phyloP scores from a whole-genome alignment of 2,797 vertebrate genomes.

The Harpagifer antarcticus region DNA sequence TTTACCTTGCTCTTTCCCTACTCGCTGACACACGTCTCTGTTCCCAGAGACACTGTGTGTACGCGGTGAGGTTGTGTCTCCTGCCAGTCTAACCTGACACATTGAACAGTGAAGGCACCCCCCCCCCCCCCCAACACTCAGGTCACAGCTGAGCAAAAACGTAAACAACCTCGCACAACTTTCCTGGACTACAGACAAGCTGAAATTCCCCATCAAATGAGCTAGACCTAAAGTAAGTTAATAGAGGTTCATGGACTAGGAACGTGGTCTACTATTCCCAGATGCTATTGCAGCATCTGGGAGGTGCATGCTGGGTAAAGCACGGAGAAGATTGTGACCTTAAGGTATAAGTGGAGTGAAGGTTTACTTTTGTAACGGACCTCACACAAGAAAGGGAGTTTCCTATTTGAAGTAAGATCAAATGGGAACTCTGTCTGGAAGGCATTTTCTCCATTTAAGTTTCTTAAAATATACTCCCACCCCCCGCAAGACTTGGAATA shows the following conservation, averaged over 20 bases:
- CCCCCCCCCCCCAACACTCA: background rate
- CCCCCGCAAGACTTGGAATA: constrained; percentile 64
- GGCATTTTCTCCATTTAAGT: constrained; percentile 52
- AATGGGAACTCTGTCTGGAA: constrained; percentile 51
- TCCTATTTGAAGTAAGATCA: constrained; percentile 64
- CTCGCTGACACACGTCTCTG: constrained; percentile 36
- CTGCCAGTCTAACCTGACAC: constrained; percentile 35
- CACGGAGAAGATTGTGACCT: constrained; percentile 9
- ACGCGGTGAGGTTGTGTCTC: constrained; percentile 29
- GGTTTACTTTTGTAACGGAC: constrained; percentile 2
- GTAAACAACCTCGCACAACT: background rate
- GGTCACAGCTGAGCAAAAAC: constrained; percentile 7
- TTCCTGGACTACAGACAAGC: background rate
- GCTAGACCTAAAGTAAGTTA: background rate
- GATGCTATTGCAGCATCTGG: constrained; percentile 2
- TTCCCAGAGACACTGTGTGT: constrained; percentile 38
- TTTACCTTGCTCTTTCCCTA: constrained; percentile 30
- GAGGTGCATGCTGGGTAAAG: background rate
- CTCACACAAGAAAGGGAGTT: constrained; percentile 32
- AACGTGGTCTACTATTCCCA: background rate
- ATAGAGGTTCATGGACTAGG: background rate
- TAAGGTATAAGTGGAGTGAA: background rate
- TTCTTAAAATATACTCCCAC: constrained; percentile 66
- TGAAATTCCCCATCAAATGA: background rate
- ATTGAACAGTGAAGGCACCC: constrained; percentile 12